phyloP scores from a whole-genome alignment of 2,797 vertebrate genomes.

The Peromyscus eremicus region DNA sequence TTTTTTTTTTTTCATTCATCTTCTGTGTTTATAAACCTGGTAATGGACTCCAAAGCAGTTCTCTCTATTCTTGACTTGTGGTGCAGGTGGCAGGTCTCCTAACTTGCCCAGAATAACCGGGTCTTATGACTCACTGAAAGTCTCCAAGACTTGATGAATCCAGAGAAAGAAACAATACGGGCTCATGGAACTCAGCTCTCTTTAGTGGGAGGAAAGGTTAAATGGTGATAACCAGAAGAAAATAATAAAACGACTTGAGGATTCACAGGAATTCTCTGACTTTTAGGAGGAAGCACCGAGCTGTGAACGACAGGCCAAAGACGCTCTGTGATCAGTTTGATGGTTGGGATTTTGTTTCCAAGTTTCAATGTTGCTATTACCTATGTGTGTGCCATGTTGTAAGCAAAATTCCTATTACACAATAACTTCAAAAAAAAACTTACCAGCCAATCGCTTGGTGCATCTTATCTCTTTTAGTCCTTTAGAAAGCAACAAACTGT shows the following conservation, averaged over 20 bases:
- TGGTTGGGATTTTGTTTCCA: background rate
- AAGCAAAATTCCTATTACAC: background rate
- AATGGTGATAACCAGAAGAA: background rate
- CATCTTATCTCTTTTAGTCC: background rate
- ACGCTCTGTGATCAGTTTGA: background rate
- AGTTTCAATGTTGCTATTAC: constrained; percentile 20
- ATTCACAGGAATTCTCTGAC: background rate
- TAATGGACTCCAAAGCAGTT: background rate
- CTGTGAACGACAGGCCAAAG: background rate
- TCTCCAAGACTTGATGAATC: background rate
- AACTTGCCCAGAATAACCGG: background rate
- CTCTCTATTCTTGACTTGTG: background rate
- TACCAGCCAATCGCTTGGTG: background rate
- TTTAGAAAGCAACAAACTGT: background rate
- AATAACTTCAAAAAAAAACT: background rate
- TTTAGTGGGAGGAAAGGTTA: background rate
- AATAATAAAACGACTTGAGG: background rate
- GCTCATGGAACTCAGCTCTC: constrained; percentile 11
- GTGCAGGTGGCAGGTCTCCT: background rate
- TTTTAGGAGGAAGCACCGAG: background rate
- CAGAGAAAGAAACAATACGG: background rate
- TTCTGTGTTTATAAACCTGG: background rate
- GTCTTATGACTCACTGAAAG: background rate
- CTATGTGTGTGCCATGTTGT: background rate
- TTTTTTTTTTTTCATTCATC: background rate